phyloP scores from a whole-genome alignment of 1,140 invertebrate genomes.

The Heliconius congener region DNA sequence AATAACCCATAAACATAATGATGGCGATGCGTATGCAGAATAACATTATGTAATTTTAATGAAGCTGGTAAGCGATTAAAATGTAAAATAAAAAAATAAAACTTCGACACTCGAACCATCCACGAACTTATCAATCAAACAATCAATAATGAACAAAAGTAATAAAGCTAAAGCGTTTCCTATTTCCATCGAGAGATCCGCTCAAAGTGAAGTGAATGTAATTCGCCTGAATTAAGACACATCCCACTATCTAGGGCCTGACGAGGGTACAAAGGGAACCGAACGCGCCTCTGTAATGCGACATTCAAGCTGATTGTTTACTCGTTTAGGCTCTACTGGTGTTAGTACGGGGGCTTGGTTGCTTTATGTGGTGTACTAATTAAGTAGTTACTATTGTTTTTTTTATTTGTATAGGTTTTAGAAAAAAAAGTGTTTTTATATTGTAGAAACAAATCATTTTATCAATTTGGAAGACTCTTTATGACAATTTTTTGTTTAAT shows the following conservation, averaged over 20 bases:
- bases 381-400: neutral
- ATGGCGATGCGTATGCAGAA: too few relatives aligned
- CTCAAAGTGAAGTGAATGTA: conserved; percentile 25
- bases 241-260: conserved; percentile 24
- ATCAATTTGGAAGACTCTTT: too few relatives aligned
- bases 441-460: too few relatives aligned
- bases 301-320: conserved; percentile 25
- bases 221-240: conserved; percentile 36
- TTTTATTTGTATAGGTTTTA: neutral
- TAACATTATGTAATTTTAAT: too few relatives aligned
- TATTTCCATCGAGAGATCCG: conserved; percentile 26
- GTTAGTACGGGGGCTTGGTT: neutral
- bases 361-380: neutral
- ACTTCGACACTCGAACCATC: neutral
- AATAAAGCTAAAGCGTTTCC: conserved; percentile 26
- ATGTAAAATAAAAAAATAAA: neutral
- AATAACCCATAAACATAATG: neutral
- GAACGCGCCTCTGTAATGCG: conserved; percentile 29
- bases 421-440: too few relatives aligned
- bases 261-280: conserved; percentile 29
- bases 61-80: neutral
- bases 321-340: conserved; percentile 10
- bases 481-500: too few relatives aligned
- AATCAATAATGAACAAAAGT: conserved; percentile 28
- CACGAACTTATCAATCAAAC: conserved; percentile 9